Conservation (phyloP, 2,888 invertebrate genomes). For the Neoascia interrupta region DNA sequence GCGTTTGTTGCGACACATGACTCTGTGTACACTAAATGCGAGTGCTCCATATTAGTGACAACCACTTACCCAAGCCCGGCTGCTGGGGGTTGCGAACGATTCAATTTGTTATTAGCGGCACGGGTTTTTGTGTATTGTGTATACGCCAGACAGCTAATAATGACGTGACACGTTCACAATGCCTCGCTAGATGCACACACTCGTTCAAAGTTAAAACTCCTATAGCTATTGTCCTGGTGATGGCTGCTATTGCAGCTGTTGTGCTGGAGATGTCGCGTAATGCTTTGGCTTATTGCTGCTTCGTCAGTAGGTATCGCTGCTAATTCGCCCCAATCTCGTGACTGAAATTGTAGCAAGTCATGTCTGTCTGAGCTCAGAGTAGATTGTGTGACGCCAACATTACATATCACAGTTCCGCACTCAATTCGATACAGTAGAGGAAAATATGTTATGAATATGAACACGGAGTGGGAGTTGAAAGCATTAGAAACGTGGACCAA, state of each 20-base stretch:
- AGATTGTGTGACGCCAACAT: slow-evolving; percentile 53
- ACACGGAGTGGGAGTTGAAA: too few species aligned
- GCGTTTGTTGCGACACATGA: slow-evolving; percentile 62
- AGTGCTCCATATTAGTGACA: slow-evolving; percentile 67
- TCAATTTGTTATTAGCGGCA: slow-evolving; percentile 67
- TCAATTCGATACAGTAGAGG: too few species aligned
- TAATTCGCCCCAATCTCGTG: slow-evolving; percentile 61
- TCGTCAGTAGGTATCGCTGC: slow-evolving; percentile 49
- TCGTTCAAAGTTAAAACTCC: slow-evolving; percentile 24
- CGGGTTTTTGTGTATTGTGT: slow-evolving; percentile 56
- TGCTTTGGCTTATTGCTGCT: slow-evolving; percentile 64
- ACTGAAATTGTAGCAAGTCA: slow-evolving; percentile 62
- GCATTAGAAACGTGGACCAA: too few species aligned
- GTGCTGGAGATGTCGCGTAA: slow-evolving; percentile 61
- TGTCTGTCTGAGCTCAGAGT: slow-evolving; percentile 57
- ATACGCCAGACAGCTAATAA: slow-evolving; percentile 64
- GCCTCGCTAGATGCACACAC: slow-evolving; percentile 23
- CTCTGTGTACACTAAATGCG: slow-evolving; percentile 52
- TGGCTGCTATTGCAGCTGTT: slow-evolving; percentile 48
- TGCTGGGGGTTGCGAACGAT: slow-evolving; percentile 60
- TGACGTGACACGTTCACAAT: slow-evolving; percentile 60
- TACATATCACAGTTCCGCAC: slow-evolving; percentile 29
- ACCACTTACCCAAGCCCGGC: slow-evolving; percentile 54
- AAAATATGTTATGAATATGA: too few species aligned
- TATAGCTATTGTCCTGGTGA: slow-evolving; percentile 14